Base-by-base conservation (phyloP, 2,888 invertebrate genomes). In the Limulus polyphemus region DNA sequence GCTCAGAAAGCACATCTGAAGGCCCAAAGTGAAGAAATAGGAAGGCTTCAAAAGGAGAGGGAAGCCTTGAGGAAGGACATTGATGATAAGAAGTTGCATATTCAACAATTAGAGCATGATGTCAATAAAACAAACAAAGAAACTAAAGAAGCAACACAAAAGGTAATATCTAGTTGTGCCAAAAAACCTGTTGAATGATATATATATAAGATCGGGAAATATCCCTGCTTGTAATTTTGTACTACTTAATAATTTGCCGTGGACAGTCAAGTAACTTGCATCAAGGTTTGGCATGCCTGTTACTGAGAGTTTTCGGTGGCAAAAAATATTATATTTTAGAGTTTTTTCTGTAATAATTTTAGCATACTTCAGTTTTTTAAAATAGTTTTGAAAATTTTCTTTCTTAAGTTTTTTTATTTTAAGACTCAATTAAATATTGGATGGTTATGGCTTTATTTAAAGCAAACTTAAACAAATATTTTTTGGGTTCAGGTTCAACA, bases 1-100 rank as follows among this genome's bases (percentile, higher is more conserved):
- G 76, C 76, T 50, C 83, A 85, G 67, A 89, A 88, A 72, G 79
- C 81, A 0, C 78, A 79, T 57, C 84, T 90, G 51, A 80, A 84
- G 32, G 77, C 81, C 48, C 83, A 86, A 68, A 88, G 83, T 73
- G 81, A 81, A 69, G 86, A 87, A 68, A 81, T 89, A 14, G 51
- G 58, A 32, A 68, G 67, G 55, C 59, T 69, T n/a, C 62, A 62
- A 14, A 70, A 67, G 59, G 62, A 70, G 11, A 77, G 83, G 1
- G 77, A 72, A 0, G 75, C 75, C 12, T 74, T 83, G 55, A 76
- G 79, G 57, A 76, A 79, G 58, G 76, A 80, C 9, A 73, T 78
- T 62, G 75, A 75, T 16, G 72, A 71, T 56, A 64, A 65, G 4
- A 68, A 72, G 58, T 70, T 79, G 14, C 73, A 75, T 64, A 71